These are phyloP conservation scores for Panopea generosa DNA, from an alignment of 2,888 invertebrate species.

Conservation along the genomic window DNA sequence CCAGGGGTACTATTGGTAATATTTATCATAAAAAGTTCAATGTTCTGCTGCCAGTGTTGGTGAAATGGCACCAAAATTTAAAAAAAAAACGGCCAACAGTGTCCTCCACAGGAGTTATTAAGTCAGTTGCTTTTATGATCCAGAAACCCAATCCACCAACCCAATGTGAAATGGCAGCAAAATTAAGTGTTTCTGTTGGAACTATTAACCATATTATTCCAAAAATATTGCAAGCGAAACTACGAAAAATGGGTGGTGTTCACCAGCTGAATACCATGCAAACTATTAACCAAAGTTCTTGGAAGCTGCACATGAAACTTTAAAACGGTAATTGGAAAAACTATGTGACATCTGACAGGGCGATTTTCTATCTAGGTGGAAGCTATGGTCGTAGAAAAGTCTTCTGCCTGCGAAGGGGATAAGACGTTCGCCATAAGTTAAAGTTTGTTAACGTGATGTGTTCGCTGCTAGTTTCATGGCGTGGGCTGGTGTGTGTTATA, in stretches of 20 bases:
- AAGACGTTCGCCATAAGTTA: neutral
- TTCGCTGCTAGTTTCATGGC: conserved; percentile 18
- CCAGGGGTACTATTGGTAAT: too few relatives aligned
- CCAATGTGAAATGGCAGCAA: neutral
- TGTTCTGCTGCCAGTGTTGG: too few relatives aligned
- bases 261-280: neutral
- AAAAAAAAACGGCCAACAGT: neutral
- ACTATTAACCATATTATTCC: conserved; percentile 9
- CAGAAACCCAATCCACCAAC: conserved; percentile 2
- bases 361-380: conserved; percentile 19
- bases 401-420: neutral
- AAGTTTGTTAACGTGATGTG: conserved; percentile 7
- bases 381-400: conserved; percentile 11
- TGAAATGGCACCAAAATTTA: too few relatives aligned
- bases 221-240: neutral
- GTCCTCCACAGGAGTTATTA: neutral
- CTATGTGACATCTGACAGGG: conserved; percentile 1
- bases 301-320: neutral
- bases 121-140: neutral
- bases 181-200: neutral
- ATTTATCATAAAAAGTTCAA: too few relatives aligned
- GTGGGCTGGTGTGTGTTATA: conserved; percentile 18
- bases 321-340: neutral
- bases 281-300: neutral
- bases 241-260: neutral